Base-by-base conservation (phyloP, 2,888 invertebrate genomes). In the Eulithis testata region DNA sequence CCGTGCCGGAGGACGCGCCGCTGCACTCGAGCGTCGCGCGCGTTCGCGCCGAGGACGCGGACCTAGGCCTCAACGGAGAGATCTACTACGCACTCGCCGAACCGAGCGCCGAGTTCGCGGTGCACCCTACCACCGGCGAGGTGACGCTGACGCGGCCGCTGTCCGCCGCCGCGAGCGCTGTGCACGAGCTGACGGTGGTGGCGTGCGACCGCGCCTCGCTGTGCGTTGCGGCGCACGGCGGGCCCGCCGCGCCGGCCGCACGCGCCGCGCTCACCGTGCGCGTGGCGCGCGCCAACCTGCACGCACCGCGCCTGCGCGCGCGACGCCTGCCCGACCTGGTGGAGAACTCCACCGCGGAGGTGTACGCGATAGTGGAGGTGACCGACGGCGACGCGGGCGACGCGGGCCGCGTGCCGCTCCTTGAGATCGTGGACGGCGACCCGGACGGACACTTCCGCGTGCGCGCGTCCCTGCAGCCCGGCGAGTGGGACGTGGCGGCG, bases 41-140 rank as follows among this genome's bases (percentile, higher is more conserved):
- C 80, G 97, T 97, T 58, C 93, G 95, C 44, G 99, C 99, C 0
- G 98, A 98, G 81, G 99, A 99, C 90, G 99, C 99, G 4, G 99
- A 99, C 87, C 93, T 97, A 44, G 99, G 99, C 3, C 94, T 98
- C 77, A 99, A 99, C 87, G 98, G 99, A 0, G 98, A 99, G 92
- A 97, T 99, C 76, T 99, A 99, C 91, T 99, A 99, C 91, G 98
- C 98, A 85, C 96, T 99, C 79, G 94, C 95, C 57, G 96, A 97
- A 75, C 94, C 95, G 65, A 97, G 96, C 52, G 96, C 97, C 80
- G 96, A 95, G 77, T 99, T 99, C 85, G 96, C 98, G 44, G 96
- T 99, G 64, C 98, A 99, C 88, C 98, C 99, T 1, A 97, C 98
- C 61, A 97, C 97, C 54, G 99, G 99, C 9, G 95, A 97, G 36